Evolutionary conservation across 2,113 vertebrate species (phyloP).

Genomic region (Vulpes vulpes): DNA sequence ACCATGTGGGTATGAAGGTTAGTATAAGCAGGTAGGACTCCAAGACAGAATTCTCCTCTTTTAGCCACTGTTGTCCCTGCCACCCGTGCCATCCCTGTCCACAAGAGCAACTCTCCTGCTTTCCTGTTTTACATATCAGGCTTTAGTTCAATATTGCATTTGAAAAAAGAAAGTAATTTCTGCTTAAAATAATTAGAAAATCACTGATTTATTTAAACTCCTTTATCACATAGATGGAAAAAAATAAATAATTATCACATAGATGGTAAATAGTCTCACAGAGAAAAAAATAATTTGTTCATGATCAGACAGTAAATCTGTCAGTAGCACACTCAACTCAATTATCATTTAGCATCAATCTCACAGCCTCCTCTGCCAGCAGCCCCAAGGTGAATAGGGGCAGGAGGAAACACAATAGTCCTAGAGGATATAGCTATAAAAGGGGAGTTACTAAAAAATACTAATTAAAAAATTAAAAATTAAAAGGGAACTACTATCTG

Average conservation of each 20-base stretch:
- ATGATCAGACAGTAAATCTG: not conserved
- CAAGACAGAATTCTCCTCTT: not conserved
- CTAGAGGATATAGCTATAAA: not conserved
- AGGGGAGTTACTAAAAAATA: not conserved
- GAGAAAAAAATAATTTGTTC: not conserved
- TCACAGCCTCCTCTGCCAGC: not conserved
- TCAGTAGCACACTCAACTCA: not conserved
- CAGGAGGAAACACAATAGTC: not conserved
- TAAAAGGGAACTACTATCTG: not conserved
- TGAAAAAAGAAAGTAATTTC: not conserved
- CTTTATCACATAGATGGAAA: not conserved
- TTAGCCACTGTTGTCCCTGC: not conserved
- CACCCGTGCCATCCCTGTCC: not conserved
- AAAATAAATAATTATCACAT: not conserved
- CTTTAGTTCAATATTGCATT: not conserved
- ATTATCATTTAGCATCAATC: not conserved
- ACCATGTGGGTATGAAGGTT: not conserved
- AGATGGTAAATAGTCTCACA: constrained; percentile 29
- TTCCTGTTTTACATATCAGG: not conserved
- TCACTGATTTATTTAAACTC: not conserved
- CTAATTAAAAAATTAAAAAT: not conserved
- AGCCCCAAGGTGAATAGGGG: not conserved
- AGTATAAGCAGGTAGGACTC: not conserved
- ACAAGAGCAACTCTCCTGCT: not conserved
- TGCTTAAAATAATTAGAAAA: constrained; percentile 39